These are phyloP conservation scores for Idaea dimidiata DNA, from an alignment of 2,888 invertebrate genomes.

Conservation along the genomic window DNA sequence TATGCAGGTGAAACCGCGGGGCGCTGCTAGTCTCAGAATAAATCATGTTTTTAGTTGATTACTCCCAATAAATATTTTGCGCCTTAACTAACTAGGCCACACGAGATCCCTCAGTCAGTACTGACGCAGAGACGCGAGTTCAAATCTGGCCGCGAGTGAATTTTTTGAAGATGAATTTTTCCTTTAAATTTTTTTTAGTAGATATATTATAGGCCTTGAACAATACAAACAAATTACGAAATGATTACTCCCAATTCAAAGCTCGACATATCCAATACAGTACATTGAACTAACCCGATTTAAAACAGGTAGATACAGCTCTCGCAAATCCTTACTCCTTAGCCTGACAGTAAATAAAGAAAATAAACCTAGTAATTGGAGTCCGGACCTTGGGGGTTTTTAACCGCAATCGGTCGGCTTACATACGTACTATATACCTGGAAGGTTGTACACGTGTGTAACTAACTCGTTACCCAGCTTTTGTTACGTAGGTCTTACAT, in stretches of 20 bases:
- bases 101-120: too few relatives aligned
- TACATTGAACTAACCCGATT: not conserved
- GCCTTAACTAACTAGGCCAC: too few relatives aligned
- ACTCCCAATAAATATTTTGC: too few relatives aligned
- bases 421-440: not conserved
- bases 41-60: too few relatives aligned
- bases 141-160: too few relatives aligned
- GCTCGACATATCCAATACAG: not conserved
- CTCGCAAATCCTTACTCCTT: not conserved
- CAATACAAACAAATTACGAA: too few relatives aligned
- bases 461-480: not conserved
- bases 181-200: too few relatives aligned
- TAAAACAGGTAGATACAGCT: not conserved
- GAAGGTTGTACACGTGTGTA: not conserved
- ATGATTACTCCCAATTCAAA: not conserved
- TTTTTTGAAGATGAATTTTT: too few relatives aligned
- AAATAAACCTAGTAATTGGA: not conserved
- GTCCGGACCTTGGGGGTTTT: not conserved
- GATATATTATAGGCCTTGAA: too few relatives aligned
- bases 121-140: too few relatives aligned
- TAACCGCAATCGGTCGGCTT: slow-evolving; percentile 1
- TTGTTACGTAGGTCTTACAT: not conserved
- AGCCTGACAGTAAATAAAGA: slow-evolving; percentile 2
- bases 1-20: too few relatives aligned
- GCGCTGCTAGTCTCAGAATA: too few relatives aligned